Evolutionary conservation across 2,888 invertebrate species (phyloP).

Genomic region (Odontocolon sp.): DNA sequence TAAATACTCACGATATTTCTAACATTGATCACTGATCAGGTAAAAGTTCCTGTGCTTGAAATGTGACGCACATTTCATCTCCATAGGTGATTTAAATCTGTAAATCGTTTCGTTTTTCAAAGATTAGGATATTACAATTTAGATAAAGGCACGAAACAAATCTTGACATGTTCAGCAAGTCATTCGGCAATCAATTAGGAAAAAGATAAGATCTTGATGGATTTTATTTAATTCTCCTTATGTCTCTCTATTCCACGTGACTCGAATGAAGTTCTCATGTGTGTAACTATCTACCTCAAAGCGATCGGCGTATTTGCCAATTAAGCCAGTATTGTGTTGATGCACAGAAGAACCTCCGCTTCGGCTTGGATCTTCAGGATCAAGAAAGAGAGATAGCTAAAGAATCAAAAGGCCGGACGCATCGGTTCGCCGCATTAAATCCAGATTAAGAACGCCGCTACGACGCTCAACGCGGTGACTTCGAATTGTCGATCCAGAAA

Average conservation of each 20-base stretch:
- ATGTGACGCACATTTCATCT: too few relatives aligned
- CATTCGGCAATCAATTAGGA: not conserved
- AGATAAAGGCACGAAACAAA: too few relatives aligned
- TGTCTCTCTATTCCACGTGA: too few relatives aligned
- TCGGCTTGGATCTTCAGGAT: conserved; percentile 4
- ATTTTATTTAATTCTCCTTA: too few relatives aligned
- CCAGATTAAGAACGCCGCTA: conserved; percentile 73
- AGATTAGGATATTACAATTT: too few relatives aligned
- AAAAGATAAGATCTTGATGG: not conserved
- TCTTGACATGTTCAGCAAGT: too few relatives aligned
- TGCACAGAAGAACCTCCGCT: conserved; percentile 19
- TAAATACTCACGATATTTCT: not conserved
- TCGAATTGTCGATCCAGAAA: conserved; percentile 74
- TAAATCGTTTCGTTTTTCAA: too few relatives aligned
- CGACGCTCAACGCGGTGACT: conserved; percentile 66
- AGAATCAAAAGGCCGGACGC: conserved; percentile 64
- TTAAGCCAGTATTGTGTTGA: conserved; percentile 67
- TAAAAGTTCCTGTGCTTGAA: too few relatives aligned
- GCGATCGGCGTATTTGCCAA: conserved; percentile 70
- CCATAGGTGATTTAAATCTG: too few relatives aligned
- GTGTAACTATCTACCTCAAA: conserved; percentile 19
- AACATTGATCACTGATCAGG: not conserved
- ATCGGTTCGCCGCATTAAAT: conserved; percentile 70
- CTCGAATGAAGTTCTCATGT: conserved; percentile 2
- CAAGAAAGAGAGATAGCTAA: conserved; percentile 32